phyloP scores from a whole-genome alignment of 2,888 invertebrate species.

The Perizoma affinitatum region DNA sequence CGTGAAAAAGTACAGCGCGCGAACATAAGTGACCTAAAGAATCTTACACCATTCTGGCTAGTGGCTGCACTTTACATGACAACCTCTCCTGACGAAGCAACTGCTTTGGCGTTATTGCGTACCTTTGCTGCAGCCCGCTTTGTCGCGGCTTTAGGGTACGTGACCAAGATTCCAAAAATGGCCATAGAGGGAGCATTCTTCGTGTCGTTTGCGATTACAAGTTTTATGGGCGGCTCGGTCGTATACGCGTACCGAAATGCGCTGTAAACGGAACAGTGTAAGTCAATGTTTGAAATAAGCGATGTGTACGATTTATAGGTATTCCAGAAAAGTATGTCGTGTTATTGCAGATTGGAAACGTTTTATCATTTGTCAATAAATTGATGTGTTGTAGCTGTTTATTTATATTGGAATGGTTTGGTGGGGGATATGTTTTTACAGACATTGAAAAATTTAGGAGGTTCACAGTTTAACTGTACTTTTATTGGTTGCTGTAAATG shows the following conservation, averaged over 20 bases:
- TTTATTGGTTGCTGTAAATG: too few relatives aligned
- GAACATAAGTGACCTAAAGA: slow-evolving; percentile 58
- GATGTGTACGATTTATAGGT: slow-evolving; percentile 15
- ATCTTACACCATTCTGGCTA: slow-evolving; percentile 65
- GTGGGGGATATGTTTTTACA: too few relatives aligned
- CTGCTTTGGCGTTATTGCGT: slow-evolving; percentile 48
- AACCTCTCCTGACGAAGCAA: slow-evolving; percentile 47
- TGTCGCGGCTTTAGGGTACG: slow-evolving; percentile 49
- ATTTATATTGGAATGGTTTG: neutral
- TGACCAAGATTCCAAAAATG: slow-evolving; percentile 44
- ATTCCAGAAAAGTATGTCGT: slow-evolving; percentile 19
- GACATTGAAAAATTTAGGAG: too few relatives aligned
- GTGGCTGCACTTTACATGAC: slow-evolving; percentile 59
- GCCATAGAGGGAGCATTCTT: slow-evolving; percentile 49
- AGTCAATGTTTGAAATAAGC: neutral
- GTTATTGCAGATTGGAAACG: slow-evolving; percentile 22
- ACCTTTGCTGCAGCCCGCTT: slow-evolving; percentile 49
- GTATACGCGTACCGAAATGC: slow-evolving; percentile 46
- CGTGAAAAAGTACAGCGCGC: slow-evolving; percentile 55
- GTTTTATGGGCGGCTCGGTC: slow-evolving; percentile 55
- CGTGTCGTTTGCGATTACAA: slow-evolving; percentile 53
- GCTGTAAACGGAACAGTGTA: neutral
- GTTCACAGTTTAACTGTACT: too few relatives aligned
- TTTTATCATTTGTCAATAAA: slow-evolving; percentile 20
- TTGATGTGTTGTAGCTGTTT: slow-evolving; percentile 19